phyloP scores from a whole-genome alignment of 2,888 invertebrate species.

The Hypercompe scribonia region DNA sequence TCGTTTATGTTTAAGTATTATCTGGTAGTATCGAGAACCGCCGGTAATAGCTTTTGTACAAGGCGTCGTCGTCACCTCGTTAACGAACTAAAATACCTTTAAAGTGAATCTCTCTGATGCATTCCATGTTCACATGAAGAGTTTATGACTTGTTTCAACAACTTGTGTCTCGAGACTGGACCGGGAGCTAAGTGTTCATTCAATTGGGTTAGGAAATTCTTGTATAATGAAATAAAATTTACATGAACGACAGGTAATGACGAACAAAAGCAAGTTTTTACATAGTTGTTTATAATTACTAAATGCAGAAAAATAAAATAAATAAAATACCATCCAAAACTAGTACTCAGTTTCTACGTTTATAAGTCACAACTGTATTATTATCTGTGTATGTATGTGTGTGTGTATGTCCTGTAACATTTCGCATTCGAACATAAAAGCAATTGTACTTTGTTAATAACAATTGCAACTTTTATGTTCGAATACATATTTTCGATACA shows the following conservation, averaged over 20 bases:
- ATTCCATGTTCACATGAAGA: constrained; percentile 22
- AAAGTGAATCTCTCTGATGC: constrained; percentile 57
- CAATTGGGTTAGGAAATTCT: neutral
- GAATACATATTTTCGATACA: no score
- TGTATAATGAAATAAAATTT: neutral
- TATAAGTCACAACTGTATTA: no score
- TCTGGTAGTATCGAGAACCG: constrained; percentile 36
- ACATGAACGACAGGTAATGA: neutral
- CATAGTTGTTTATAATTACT: neutral
- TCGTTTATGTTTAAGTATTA: constrained; percentile 30
- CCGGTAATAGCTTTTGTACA: constrained; percentile 20
- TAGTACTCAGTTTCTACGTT: no score
- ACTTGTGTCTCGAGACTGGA: constrained; percentile 9
- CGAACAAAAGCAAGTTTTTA: neutral
- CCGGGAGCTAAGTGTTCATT: neutral
- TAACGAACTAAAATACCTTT: constrained; percentile 57
- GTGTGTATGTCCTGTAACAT: no score
- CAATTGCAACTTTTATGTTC: no score
- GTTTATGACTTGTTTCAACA: constrained; percentile 20
- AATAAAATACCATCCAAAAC: no score
- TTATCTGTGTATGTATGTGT: no score
- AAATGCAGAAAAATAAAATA: no score
- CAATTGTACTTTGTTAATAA: no score
- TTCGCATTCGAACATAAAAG: no score
- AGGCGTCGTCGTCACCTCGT: constrained; percentile 41